Percentiles rank a stretch among this genome's conserved stretches.
Conservation (phyloP, 2,797 vertebrate genomes). For the Cuculus canorus region DNA sequence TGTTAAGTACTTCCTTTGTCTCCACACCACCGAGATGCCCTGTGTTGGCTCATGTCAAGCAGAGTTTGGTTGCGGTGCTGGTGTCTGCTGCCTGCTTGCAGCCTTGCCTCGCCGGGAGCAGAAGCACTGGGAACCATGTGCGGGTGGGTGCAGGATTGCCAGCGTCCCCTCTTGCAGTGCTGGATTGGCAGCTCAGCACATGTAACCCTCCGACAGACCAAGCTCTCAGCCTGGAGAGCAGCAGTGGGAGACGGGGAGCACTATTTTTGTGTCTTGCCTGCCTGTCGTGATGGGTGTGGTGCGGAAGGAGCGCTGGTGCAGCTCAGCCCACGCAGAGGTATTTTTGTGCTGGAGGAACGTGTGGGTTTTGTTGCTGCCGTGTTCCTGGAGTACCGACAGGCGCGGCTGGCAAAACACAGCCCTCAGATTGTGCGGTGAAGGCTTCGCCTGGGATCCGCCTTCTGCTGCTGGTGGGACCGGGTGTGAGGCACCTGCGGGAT, state of each 20-base stretch:
- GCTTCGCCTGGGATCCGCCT: neutral
- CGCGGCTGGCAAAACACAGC: neutral
- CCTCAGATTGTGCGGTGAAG: neutral
- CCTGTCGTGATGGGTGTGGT: neutral
- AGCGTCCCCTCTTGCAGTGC: accelerated
- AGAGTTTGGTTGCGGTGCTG: neutral
- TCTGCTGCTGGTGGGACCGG: neutral
- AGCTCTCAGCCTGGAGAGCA: neutral
- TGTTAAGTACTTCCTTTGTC: neutral
- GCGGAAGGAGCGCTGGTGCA: neutral
- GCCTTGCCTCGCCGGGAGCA: neutral
- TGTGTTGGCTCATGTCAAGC: neutral
- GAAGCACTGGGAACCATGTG: accelerated
- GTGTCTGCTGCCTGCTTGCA: neutral
- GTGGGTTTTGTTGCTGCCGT: neutral
- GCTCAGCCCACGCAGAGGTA: neutral
- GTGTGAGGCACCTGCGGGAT: neutral
- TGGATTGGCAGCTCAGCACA: accelerated
- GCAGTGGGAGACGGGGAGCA: neutral
- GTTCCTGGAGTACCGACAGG: neutral
- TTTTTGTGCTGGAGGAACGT: neutral
- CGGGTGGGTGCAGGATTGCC: too few relatives aligned
- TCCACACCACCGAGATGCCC: neutral
- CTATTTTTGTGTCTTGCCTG: neutral
- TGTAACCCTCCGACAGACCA: accelerated